Evolutionary conservation across 2,888 invertebrate species (phyloP).

Genomic region (Adelphocoris suturalis): DNA sequence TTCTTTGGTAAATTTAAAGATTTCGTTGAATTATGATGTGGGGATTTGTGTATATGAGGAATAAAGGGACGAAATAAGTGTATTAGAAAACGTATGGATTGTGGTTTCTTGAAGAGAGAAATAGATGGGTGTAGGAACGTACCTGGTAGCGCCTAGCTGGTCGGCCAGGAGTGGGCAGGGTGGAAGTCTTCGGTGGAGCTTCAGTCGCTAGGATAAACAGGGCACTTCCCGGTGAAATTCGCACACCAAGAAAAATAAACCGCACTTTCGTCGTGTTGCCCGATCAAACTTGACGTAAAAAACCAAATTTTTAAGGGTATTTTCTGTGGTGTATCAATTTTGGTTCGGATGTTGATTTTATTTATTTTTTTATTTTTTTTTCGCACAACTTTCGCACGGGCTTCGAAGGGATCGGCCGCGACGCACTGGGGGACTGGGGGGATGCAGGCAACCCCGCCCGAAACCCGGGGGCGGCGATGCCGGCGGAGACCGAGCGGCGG

Average conservation of each 20-base stretch:
- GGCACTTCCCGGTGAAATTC: constrained; percentile 14
- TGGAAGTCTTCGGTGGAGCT: constrained; percentile 10
- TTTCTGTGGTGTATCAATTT: not conserved
- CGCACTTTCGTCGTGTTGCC: not conserved
- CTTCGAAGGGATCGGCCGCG: constrained; percentile 48
- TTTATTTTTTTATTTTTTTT: too few relatives aligned
- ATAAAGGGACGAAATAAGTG: not conserved
- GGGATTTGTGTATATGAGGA: not conserved
- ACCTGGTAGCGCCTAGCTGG: constrained; percentile 61
- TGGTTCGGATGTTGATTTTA: constrained; percentile 8
- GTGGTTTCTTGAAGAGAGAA: not conserved
- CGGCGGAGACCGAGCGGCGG: constrained; percentile 53
- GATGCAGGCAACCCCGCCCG: constrained; percentile 65
- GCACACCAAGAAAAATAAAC: not conserved
- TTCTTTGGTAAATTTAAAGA: not conserved
- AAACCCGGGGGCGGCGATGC: constrained; percentile 61
- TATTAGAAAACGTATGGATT: not conserved
- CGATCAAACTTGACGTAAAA: not conserved
- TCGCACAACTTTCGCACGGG: not conserved
- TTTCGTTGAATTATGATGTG: not conserved
- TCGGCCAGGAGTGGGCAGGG: constrained; percentile 52
- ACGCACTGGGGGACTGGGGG: constrained; percentile 77
- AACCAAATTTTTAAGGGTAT: not conserved
- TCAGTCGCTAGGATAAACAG: not conserved
- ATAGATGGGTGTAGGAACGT: constrained; percentile 4